Evolutionary conservation across 2,888 invertebrate species (phyloP).

Genomic region (Thymelicus lineola): DNA sequence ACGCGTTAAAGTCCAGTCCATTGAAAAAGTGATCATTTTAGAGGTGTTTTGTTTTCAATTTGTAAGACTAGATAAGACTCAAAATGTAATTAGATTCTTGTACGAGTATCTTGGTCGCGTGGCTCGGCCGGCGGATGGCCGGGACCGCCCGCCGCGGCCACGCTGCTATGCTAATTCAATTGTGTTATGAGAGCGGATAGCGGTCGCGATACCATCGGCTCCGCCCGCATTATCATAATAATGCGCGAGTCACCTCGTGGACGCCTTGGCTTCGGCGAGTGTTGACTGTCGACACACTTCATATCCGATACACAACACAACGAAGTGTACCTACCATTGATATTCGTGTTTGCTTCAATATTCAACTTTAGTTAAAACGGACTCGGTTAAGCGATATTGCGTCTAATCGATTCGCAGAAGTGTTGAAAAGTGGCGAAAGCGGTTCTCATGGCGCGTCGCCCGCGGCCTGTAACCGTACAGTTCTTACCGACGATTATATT

Average conservation of each 20-base stretch:
- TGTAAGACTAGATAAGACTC: conserved; percentile 45
- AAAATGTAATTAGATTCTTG: conserved; percentile 52
- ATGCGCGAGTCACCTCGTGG: conserved; percentile 77
- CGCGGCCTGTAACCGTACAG: conserved; percentile 71
- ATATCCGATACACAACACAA: conserved; percentile 50
- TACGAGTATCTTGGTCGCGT: conserved; percentile 69
- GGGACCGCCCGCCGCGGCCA: conserved; percentile 77
- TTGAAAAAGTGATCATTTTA: not conserved
- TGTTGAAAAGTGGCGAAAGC: conserved; percentile 82
- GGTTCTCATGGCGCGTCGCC: conserved; percentile 71
- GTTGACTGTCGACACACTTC: conserved; percentile 60
- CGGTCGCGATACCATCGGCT: conserved; percentile 70
- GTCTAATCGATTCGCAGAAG: conserved; percentile 80
- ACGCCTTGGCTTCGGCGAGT: conserved; percentile 48
- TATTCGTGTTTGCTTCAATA: conserved; percentile 30
- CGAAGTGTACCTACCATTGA: conserved; percentile 39
- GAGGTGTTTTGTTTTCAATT: conserved; percentile 14
- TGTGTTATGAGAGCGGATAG: conserved; percentile 76
- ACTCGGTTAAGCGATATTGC: conserved; percentile 41
- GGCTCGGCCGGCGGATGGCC: conserved; percentile 72
- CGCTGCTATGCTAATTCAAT: conserved; percentile 83
- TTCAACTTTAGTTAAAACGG: conserved; percentile 17
- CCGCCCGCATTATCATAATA: conserved; percentile 83
- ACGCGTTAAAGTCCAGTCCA: not conserved
- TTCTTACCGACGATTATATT: conserved; percentile 71